These are phyloP conservation scores for Pteronotus mesoamericanus DNA, from an alignment of 2,797 vertebrate species.

Conservation along the genomic window DNA sequence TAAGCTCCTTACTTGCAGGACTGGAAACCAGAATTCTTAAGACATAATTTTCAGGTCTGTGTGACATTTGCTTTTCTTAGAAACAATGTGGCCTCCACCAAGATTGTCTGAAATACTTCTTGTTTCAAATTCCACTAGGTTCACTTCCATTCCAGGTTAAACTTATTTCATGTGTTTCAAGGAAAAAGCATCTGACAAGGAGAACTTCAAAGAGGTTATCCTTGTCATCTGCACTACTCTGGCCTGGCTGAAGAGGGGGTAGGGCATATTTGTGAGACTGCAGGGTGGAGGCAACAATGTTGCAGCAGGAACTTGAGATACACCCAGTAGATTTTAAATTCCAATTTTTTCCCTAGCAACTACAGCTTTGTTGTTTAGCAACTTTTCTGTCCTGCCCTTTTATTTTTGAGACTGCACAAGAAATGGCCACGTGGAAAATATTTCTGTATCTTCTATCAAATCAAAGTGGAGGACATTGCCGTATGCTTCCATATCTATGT, in stretches of 20 bases:
- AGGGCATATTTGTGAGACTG: background rate
- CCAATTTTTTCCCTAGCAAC: background rate
- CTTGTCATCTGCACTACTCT: background rate
- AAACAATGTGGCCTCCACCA: background rate
- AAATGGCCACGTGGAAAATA: background rate
- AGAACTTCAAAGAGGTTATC: background rate
- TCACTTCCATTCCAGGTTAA: background rate
- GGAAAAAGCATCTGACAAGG: background rate
- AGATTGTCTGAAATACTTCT: background rate
- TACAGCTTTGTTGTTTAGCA: background rate
- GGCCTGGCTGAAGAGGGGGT: background rate
- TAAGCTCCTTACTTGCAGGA: background rate
- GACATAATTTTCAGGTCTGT: background rate
- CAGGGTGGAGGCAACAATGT: background rate
- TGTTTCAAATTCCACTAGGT: background rate
- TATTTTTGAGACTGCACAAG: background rate
- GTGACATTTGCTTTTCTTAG: background rate
- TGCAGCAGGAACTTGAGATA: background rate
- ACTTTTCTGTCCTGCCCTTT: background rate
- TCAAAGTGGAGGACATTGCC: background rate
- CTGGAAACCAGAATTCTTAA: background rate
- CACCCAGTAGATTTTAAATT: background rate
- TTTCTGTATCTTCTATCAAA: background rate
- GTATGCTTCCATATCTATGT: background rate
- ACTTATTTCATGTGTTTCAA: slow-evolving; percentile 21